Conservation (phyloP, 2,113 vertebrate genomes). For the Plotosus lineatus region DNA sequence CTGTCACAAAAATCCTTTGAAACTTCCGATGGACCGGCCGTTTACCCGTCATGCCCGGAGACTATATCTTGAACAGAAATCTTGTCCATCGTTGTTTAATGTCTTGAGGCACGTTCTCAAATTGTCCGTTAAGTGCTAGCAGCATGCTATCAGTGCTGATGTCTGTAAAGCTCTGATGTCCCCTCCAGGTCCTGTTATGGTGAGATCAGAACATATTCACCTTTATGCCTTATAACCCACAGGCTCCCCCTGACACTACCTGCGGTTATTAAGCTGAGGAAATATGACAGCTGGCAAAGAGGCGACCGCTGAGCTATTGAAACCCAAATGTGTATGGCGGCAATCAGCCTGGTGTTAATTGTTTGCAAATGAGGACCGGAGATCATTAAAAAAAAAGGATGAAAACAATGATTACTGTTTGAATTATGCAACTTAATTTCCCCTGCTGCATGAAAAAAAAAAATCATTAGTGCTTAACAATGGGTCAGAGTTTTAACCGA, state of each 20-base stretch:
- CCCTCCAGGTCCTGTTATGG: constrained; percentile 68
- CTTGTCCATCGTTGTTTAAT: constrained; percentile 61
- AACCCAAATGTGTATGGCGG: constrained; percentile 55
- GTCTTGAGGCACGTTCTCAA: constrained; percentile 65
- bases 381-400: constrained; percentile 42
- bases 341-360: constrained; percentile 64
- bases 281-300: constrained; percentile 61
- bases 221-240: constrained; percentile 61
- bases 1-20: constrained; percentile 70
- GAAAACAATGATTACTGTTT: constrained; percentile 46
- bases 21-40: constrained; percentile 73
- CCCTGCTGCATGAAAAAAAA: constrained; percentile 45
- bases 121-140: constrained; percentile 65
- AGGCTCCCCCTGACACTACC: constrained; percentile 62
- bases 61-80: constrained; percentile 66
- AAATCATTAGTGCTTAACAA: constrained; percentile 38
- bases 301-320: constrained; percentile 56
- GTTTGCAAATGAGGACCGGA: constrained; percentile 58
- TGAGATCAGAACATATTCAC: constrained; percentile 60
- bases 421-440: constrained; percentile 44
- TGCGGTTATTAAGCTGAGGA: constrained; percentile 62
- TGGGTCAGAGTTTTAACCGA: constrained; percentile 43
- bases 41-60: constrained; percentile 69
- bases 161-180: constrained; percentile 70
- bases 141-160: constrained; percentile 56